Evolutionary conservation across 2,888 invertebrate species (phyloP), one percentile per base, ranked within the genome.

Genomic region (Trichopoda pennipes): DNA sequence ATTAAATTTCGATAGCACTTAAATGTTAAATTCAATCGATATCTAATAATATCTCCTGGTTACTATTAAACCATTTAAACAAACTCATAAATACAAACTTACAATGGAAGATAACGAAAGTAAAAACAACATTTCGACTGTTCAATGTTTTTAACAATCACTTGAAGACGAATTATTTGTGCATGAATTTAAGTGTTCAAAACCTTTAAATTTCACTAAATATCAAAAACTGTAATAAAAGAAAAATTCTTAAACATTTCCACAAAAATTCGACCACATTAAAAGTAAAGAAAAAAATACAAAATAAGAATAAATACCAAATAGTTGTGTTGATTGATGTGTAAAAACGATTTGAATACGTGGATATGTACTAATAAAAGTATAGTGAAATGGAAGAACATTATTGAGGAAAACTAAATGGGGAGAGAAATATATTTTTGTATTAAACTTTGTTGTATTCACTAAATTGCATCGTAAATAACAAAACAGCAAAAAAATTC

Each of bases 321-420:
- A 77, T 77, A 63, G 55, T 74, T 80, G 68, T 74, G 74, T 80
- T 80, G 80, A 69, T 74, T 74, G 80, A 80, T 80, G 80, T 69
- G 80, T 56, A 74, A 74, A n/a, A 80, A 74, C 74, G 69, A 80
- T 80, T 74, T 74, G 63, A 80, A 80, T 74, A 63, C 42, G 42
- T 66, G 49, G 49, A 44, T 12, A 19, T 16, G 7, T 17, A 23
- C 17, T 9, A 6, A 17, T 49, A 9, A 49, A 17, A 49, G n/a
- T 58, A 47, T 17, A 16, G 35, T 69, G 21, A 53, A 49, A 53
- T 64, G 28, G 38, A 55, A 44, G 56, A 60, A 55, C 49, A 69
- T 55, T 55, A 70, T 77, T 63, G 69, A 55, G 44, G 23, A 61
- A 28, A 63, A 69, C 32, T 66, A 63, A 66, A 63, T 61, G 42